Conservation (phyloP, 2,888 invertebrate genomes). For the Ceramica pisi region DNA sequence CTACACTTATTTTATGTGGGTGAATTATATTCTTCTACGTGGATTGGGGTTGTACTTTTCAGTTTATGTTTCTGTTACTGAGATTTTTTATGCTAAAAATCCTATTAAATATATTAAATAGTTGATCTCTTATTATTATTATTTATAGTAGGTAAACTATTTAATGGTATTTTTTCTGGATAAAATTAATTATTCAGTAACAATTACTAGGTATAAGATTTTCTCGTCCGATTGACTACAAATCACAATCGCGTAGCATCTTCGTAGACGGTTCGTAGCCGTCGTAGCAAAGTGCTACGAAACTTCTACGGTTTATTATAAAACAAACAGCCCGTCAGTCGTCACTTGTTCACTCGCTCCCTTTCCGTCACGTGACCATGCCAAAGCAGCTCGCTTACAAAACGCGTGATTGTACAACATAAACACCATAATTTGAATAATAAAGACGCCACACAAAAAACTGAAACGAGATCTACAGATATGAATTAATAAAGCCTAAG, state of each 20-base stretch:
- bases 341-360: slow-evolving; percentile 5
- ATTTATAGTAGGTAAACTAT: too few relatives aligned
- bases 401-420: slow-evolving; percentile 62
- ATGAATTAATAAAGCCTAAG: slow-evolving; percentile 82
- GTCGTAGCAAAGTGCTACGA: slow-evolving; percentile 70
- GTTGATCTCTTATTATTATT: too few relatives aligned
- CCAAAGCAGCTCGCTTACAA: slow-evolving; percentile 17
- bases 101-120: too few relatives aligned
- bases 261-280: slow-evolving; percentile 66
- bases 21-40: slow-evolving; percentile 14
- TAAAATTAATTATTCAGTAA: too few relatives aligned
- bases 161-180: neutral
- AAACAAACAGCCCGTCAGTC: slow-evolving; percentile 26
- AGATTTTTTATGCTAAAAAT: too few relatives aligned
- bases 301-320: slow-evolving; percentile 56
- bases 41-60: neutral
- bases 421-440: slow-evolving; percentile 72
- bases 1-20: slow-evolving; percentile 38
- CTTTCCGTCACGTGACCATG: neutral
- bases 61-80: neutral
- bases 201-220: too few relatives aligned
- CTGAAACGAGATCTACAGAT: slow-evolving; percentile 76
- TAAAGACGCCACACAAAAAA: slow-evolving; percentile 71
- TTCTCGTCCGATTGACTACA: neutral
- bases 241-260: neutral